Percentiles rank a stretch among this genome's conserved stretches.
Conservation (phyloP, 2,797 vertebrate genomes). For the Fringilla coelebs region DNA sequence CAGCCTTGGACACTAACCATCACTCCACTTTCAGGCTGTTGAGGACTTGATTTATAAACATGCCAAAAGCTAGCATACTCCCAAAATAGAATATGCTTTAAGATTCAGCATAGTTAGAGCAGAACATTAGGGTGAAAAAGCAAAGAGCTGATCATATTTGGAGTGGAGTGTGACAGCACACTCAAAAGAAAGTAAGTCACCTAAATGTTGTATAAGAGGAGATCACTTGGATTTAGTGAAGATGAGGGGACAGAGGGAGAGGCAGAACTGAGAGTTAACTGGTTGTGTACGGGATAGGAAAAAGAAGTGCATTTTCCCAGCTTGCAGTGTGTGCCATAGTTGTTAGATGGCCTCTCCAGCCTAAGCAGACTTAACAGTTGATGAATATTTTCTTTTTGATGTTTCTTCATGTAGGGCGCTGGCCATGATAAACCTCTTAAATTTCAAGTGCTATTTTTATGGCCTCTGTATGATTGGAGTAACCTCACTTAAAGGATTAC, state of each 20-base stretch:
- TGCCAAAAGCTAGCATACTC: neutral
- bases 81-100: slow-evolving; percentile 2
- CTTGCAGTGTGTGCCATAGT: neutral
- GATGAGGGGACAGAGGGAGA: neutral
- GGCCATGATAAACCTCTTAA: slow-evolving; percentile 39
- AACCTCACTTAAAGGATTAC: slow-evolving; percentile 58
- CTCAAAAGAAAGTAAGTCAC: neutral
- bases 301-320: neutral
- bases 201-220: neutral
- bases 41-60: neutral
- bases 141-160: neutral
- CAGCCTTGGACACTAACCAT: slow-evolving; percentile 20
- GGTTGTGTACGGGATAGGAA: neutral
- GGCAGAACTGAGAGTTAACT: neutral
- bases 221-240: slow-evolving; percentile 4
- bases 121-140: slow-evolving; percentile 9
- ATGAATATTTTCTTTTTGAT: slow-evolving; percentile 12
- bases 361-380: neutral
- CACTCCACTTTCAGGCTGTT: slow-evolving; percentile 22
- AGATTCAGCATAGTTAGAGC: neutral
- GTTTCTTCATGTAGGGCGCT: neutral
- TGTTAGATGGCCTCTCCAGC: neutral
- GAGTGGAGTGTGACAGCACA: neutral
- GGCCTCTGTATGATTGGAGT: slow-evolving; percentile 34
- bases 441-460: slow-evolving; percentile 53